phyloP scores from a whole-genome alignment of 53 echinoderm and acorn worm genomes.

The Crossaster papposus region DNA sequence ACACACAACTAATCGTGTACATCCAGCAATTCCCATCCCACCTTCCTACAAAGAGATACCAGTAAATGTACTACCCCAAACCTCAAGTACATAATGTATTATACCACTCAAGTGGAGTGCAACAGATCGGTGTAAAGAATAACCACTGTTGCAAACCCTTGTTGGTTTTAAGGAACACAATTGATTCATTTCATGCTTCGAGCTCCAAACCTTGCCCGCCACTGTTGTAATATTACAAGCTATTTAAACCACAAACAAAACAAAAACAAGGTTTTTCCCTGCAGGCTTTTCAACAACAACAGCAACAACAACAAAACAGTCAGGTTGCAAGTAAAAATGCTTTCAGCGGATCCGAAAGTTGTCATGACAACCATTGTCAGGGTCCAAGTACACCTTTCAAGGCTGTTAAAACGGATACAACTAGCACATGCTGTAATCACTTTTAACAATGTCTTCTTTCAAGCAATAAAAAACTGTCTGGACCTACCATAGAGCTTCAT shows the following conservation, averaged over 20 bases:
- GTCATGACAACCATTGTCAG: background rate
- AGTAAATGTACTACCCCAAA: background rate
- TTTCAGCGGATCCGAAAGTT: background rate
- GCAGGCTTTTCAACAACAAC: no score
- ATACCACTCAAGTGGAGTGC: background rate
- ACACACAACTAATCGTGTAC: no score
- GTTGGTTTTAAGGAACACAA: constrained; percentile 10
- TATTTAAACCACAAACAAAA: background rate
- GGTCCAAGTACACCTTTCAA: constrained; percentile 10
- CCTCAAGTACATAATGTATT: background rate
- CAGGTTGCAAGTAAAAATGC: background rate
- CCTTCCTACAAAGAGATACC: background rate
- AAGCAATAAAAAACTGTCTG: background rate
- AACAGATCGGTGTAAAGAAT: background rate
- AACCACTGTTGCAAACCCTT: constrained; percentile 1
- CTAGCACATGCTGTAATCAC: background rate
- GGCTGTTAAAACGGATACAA: constrained; percentile 4
- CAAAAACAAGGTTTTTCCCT: background rate
- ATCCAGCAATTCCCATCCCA: background rate
- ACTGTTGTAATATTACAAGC: background rate
- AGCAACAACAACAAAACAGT: background rate
- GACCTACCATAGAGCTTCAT: no score
- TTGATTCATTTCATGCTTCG: background rate
- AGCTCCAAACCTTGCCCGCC: background rate
- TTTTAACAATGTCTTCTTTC: background rate